phyloP scores from a whole-genome alignment of 2,888 invertebrate genomes.

The Hoplodrina blanda region DNA sequence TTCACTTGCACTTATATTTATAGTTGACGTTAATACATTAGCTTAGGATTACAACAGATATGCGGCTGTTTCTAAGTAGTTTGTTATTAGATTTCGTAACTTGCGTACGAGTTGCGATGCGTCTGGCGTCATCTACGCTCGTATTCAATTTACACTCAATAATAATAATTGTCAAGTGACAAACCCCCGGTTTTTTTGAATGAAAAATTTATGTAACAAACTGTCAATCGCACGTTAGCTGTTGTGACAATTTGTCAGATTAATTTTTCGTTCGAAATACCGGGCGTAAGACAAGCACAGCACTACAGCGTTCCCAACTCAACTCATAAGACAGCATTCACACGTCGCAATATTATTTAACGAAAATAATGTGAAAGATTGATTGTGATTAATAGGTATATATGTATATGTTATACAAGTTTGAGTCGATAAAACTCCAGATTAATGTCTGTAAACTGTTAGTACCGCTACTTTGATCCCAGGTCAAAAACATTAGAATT shows the following conservation, averaged over 20 bases:
- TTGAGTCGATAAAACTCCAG: constrained; percentile 44
- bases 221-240: too few species aligned
- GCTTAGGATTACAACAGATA: constrained; percentile 15
- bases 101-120: background rate
- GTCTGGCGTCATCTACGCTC: background rate
- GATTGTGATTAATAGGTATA: constrained; percentile 27
- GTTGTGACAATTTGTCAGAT: background rate
- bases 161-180: background rate
- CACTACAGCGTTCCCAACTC: constrained; percentile 16
- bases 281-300: constrained; percentile 4
- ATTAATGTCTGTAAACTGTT: constrained; percentile 1
- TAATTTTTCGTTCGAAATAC: background rate
- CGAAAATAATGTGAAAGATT: constrained; percentile 14
- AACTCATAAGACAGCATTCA: constrained; percentile 38
- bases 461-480: constrained; percentile 4
- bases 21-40: constrained; percentile 55
- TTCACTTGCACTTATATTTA: constrained; percentile 61
- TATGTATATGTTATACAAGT: constrained; percentile 29
- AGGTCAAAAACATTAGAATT: constrained; percentile 19
- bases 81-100: background rate
- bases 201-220: background rate
- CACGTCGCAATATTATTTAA: constrained; percentile 18
- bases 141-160: background rate
- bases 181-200: background rate
- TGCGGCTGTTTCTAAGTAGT: constrained; percentile 13